Percentiles rank a stretch among this genome's conserved stretches.
Conservation (phyloP, 2,888 invertebrate species). For the Brachylomia viminalis region DNA sequence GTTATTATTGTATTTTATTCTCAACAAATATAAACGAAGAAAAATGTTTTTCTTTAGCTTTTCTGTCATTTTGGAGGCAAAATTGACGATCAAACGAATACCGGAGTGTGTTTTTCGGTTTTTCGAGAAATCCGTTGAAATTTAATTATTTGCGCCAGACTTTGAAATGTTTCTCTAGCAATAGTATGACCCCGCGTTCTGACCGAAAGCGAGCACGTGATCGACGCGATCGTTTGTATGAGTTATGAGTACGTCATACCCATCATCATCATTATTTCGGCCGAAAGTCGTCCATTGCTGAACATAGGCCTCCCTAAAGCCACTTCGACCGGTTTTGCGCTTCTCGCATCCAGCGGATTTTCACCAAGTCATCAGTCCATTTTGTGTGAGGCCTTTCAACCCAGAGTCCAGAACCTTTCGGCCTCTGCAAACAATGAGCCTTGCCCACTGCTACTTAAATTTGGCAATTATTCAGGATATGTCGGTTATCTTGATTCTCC, state of each 20-base stretch:
- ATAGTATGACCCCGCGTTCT: background rate
- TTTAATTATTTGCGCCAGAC: background rate
- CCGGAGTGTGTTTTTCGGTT: background rate
- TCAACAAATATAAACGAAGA: conserved; percentile 31
- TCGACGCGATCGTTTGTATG: background rate
- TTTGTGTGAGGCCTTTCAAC: background rate
- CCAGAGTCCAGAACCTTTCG: too few relatives aligned
- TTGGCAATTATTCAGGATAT: too few relatives aligned
- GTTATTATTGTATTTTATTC: conserved; percentile 56
- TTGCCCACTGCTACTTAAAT: too few relatives aligned
- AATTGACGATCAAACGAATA: too few relatives aligned
- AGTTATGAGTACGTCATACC: background rate
- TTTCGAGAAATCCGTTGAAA: background rate
- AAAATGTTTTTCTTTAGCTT: background rate
- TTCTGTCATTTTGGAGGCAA: background rate
- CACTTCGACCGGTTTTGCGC: background rate
- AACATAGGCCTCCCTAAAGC: background rate
- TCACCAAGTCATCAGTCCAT: background rate
- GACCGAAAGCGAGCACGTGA: background rate
- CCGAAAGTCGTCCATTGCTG: background rate
- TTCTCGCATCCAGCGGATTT: background rate
- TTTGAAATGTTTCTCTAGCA: background rate
- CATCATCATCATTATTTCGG: background rate
- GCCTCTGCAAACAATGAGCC: too few relatives aligned
- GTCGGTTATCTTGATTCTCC: too few relatives aligned